Percentiles rank a stretch among this genome's conserved stretches.
Evolutionary conservation across 1,140 invertebrate genomes (phyloP).

Genomic region (Anadara kagoshimensis): DNA sequence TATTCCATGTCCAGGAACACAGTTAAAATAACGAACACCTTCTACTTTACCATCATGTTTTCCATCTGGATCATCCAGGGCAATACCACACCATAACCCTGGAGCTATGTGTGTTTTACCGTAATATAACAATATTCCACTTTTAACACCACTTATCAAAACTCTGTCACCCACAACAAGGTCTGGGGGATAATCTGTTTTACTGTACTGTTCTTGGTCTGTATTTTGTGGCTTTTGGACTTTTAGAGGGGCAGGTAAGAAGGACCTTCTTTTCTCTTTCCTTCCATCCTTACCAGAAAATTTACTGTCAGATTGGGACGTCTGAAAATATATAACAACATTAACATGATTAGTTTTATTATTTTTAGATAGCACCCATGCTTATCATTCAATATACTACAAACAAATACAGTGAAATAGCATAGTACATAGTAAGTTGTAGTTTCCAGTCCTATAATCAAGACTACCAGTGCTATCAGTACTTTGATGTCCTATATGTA

Average conservation of each 20-base stretch:
- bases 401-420: too few species aligned
- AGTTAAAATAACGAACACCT: conserved; percentile 71
- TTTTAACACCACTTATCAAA: conserved; percentile 61
- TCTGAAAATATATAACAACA: too few species aligned
- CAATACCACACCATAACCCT: conserved; percentile 72
- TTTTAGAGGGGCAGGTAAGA: conserved; percentile 53
- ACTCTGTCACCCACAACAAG: conserved; percentile 52
- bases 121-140: conserved; percentile 59
- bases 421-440: too few species aligned
- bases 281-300: too few species aligned
- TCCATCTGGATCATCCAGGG: conserved; percentile 68
- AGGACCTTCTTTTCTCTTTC: conserved; percentile 51
- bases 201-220: conserved; percentile 16
- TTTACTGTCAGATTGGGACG: too few species aligned
- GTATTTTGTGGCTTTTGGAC: conserved; percentile 12
- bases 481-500: too few species aligned
- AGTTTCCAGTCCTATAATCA: too few species aligned
- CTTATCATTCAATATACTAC: too few species aligned
- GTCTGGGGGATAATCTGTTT: conserved; percentile 3
- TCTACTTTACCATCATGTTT: conserved; percentile 71
- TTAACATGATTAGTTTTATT: too few species aligned
- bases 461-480: too few species aligned
- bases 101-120: conserved; percentile 65
- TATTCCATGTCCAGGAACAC: conserved; percentile 66
- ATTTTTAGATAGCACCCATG: too few species aligned